A percentile compares a stretch with the other conserved stretches of the same genome.
Conservation (phyloP, 2,888 invertebrate genomes). For the Eupithecia inturbata region DNA sequence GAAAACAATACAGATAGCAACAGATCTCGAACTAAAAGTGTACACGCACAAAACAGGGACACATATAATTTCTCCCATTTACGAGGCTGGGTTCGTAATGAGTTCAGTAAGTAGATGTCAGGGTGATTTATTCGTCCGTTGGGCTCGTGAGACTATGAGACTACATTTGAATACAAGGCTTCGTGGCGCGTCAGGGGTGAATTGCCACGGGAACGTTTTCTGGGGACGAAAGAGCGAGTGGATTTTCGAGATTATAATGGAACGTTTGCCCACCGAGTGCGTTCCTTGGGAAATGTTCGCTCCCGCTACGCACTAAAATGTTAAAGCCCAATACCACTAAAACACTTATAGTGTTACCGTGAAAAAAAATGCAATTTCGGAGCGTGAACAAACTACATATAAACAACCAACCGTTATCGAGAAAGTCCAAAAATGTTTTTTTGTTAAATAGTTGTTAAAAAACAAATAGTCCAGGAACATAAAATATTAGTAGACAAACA, state of each 20-base stretch:
- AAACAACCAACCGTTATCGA: too few species aligned
- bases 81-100: conserved; percentile 19
- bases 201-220: background rate
- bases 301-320: background rate
- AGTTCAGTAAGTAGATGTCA: conserved; percentile 25
- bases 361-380: too few species aligned
- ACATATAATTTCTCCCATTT: background rate
- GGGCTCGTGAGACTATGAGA: too few species aligned
- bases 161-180: conserved; percentile 11
- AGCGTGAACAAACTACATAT: too few species aligned
- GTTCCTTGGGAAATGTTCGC: background rate
- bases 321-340: too few species aligned
- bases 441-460: too few species aligned
- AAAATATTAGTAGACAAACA: too few species aligned
- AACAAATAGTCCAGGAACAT: too few species aligned
- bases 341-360: too few species aligned
- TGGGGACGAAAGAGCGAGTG: background rate
- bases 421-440: too few species aligned
- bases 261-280: background rate
- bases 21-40: background rate
- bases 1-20: background rate
- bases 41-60: background rate
- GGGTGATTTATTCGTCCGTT: too few species aligned
- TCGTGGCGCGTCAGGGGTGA: conserved; percentile 1
- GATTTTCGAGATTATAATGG: background rate